phyloP scores from a whole-genome alignment of 1,140 invertebrate genomes.

The Araneus ventricosus region DNA sequence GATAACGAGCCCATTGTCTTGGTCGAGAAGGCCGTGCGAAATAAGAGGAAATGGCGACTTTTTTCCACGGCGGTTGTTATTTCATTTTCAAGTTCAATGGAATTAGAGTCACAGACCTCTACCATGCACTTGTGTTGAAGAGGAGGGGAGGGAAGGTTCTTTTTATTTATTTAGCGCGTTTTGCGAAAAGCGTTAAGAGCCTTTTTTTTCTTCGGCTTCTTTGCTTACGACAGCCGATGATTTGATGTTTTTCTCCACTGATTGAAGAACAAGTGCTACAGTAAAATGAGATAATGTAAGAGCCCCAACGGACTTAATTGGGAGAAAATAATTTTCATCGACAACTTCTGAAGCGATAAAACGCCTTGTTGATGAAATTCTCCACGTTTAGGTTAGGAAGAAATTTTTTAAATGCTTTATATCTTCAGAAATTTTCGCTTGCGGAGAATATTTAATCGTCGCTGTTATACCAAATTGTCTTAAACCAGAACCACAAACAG shows the following conservation, averaged over 20 bases:
- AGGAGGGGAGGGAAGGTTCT: background rate
- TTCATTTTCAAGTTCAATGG: constrained; percentile 72
- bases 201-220: too few relatives aligned
- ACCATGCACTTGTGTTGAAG: background rate
- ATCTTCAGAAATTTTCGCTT: too few relatives aligned
- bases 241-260: constrained; percentile 23
- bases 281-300: background rate
- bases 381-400: background rate
- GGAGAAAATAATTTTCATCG: background rate
- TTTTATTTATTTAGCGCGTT: constrained; percentile 36
- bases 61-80: constrained; percentile 48
- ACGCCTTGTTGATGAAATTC: background rate
- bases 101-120: constrained; percentile 71
- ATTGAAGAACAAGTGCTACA: background rate
- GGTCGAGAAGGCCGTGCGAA: constrained; percentile 66
- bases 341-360: background rate
- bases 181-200: background rate
- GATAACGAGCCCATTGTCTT: constrained; percentile 72
- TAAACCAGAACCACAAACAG: too few relatives aligned
- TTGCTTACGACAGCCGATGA: constrained; percentile 4
- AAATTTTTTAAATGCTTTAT: too few relatives aligned
- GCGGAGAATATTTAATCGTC: too few relatives aligned
- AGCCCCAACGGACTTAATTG: background rate
- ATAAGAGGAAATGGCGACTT: constrained; percentile 70
- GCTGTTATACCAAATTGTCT: too few relatives aligned